Percentiles rank a stretch among this genome's conserved stretches.
Evolutionary conservation across 2,797 vertebrate species (phyloP).

Genomic region (Enteromius radiatus): DNA sequence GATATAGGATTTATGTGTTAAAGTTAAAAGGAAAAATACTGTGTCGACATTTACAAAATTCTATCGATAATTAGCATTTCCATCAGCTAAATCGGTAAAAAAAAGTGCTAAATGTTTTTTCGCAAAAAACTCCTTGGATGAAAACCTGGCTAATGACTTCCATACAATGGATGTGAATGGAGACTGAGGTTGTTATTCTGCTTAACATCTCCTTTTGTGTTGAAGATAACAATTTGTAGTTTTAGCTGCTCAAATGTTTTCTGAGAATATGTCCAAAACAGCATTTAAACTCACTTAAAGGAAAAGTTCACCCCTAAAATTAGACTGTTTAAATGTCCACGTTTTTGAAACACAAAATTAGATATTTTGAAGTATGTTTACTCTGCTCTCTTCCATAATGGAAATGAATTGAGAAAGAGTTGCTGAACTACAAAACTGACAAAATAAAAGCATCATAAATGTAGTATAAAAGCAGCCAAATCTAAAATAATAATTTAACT

Average conservation of each 20-base stretch:
- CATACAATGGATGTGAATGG: neutral
- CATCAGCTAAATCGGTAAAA: too few species aligned
- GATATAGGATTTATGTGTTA: too few species aligned
- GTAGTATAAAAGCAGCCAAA: neutral
- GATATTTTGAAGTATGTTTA: neutral
- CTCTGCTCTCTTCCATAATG: neutral
- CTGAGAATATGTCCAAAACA: neutral
- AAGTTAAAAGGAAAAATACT: too few species aligned
- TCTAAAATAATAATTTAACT: neutral
- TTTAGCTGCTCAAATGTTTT: neutral
- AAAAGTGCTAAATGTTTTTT: too few species aligned
- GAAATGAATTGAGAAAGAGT: neutral
- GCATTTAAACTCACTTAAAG: neutral
- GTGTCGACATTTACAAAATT: too few species aligned
- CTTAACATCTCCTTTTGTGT: neutral
- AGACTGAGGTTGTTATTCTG: neutral
- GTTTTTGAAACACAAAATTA: neutral
- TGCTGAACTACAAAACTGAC: neutral
- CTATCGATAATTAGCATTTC: too few species aligned
- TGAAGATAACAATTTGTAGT: neutral
- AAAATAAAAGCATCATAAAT: neutral
- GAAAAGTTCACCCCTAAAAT: neutral
- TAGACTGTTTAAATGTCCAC: neutral
- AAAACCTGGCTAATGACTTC: too few species aligned
- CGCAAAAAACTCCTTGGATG: too few species aligned